These are phyloP conservation scores for Taurulus bubalis DNA, from an alignment of 2,113 vertebrate genomes.

Conservation along the genomic window DNA sequence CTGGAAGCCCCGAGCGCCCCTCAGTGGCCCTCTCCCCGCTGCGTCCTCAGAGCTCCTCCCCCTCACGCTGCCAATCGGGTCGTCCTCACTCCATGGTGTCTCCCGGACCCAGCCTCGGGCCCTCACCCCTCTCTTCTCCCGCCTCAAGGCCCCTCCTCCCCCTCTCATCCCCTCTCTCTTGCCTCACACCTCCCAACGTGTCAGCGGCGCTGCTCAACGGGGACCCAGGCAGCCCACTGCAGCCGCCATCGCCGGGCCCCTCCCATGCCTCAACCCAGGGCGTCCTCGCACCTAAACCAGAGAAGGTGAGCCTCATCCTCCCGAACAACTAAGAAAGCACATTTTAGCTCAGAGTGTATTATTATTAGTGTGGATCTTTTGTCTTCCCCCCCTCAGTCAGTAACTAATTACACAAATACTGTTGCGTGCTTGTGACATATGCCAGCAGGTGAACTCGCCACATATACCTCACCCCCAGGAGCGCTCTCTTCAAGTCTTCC, in stretches of 20 bases:
- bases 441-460: background rate
- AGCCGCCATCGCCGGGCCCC: constrained; percentile 75
- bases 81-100: constrained; percentile 88
- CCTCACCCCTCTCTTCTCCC: constrained; percentile 75
- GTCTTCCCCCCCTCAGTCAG: background rate
- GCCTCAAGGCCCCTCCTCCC: constrained; percentile 86
- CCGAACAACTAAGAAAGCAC: background rate
- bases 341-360: background rate
- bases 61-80: constrained; percentile 87
- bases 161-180: constrained; percentile 87
- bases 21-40: constrained; percentile 88
- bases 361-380: background rate
- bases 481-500: background rate
- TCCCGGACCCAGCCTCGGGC: constrained; percentile 85
- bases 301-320: constrained; percentile 87
- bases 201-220: constrained; percentile 88
- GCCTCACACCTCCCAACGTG: constrained; percentile 93
- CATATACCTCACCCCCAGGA: background rate
- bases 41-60: constrained; percentile 90
- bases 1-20: constrained; percentile 88
- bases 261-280: constrained; percentile 82
- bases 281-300: constrained; percentile 82
- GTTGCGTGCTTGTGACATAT: background rate
- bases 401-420: background rate
- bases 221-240: constrained; percentile 77